Evolutionary conservation across 2,113 vertebrate species (phyloP).

Genomic region (Pardalotus punctatus): DNA sequence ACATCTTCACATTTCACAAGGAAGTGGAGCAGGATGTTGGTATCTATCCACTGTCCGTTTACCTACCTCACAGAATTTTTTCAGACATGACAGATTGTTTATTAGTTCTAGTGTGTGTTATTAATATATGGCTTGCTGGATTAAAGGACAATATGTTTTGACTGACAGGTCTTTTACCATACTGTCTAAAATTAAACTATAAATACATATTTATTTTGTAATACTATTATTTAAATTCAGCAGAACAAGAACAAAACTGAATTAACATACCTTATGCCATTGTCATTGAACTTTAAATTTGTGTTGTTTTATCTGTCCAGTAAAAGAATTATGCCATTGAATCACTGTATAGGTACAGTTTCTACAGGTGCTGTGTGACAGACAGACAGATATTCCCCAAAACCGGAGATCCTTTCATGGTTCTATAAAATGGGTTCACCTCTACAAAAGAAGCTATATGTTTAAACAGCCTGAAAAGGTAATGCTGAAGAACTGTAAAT

Average conservation of each 20-base stretch:
- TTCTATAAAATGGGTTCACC: background rate
- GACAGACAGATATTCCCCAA: background rate
- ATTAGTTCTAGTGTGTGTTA: background rate
- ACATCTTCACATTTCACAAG: background rate
- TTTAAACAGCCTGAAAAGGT: background rate
- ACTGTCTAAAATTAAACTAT: background rate
- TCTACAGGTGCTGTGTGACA: background rate
- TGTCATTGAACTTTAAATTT: background rate
- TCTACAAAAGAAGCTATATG: background rate
- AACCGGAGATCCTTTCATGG: background rate
- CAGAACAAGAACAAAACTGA: background rate
- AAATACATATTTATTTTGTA: background rate
- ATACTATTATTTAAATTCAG: background rate
- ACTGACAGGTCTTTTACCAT: background rate
- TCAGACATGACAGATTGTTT: background rate
- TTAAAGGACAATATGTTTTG: background rate
- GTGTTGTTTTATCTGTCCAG: background rate
- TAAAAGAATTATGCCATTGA: background rate
- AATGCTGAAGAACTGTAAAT: background rate
- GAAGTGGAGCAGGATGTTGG: background rate
- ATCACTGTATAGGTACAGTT: background rate
- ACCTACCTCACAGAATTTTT: background rate
- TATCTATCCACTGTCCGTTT: background rate
- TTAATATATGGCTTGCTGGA: background rate
- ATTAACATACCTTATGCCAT: background rate